Percentiles rank a stretch among this genome's conserved stretches.
These are phyloP conservation scores for Apodemus sylvaticus DNA, from an alignment of 2,113 vertebrate species.

Conservation along the genomic window DNA sequence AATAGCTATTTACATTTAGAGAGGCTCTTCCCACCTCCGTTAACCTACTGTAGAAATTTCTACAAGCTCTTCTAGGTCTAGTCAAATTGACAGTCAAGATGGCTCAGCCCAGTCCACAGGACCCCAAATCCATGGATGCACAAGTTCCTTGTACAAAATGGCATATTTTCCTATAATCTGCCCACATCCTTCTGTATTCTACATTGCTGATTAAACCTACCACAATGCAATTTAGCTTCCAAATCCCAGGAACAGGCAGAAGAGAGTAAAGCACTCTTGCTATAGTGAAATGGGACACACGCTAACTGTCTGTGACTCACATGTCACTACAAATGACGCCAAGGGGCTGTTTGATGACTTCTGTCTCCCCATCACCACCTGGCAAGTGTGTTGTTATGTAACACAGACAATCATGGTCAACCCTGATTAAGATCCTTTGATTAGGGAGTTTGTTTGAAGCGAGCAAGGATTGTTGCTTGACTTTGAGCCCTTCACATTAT, in stretches of 20 bases:
- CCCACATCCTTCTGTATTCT: too few relatives aligned
- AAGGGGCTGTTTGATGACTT: not conserved
- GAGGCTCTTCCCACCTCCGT: not conserved
- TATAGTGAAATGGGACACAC: not conserved
- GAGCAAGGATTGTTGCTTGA: not conserved
- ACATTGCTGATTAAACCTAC: not conserved
- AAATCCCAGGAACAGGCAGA: not conserved
- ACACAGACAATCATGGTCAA: not conserved
- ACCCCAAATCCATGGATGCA: not conserved
- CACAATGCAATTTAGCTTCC: not conserved
- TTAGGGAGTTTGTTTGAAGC: constrained; percentile 15
- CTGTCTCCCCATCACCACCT: not conserved
- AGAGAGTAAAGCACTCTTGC: not conserved
- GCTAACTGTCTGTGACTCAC: not conserved
- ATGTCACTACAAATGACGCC: not conserved
- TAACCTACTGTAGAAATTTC: not conserved
- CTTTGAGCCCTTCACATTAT: not conserved
- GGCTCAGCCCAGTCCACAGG: not conserved
- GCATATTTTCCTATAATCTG: not conserved
- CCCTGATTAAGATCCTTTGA: constrained; percentile 10
- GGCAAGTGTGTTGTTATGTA: not conserved
- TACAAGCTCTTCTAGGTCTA: not conserved
- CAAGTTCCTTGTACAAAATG: not conserved
- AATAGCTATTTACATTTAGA: not conserved
- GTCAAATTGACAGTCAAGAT: not conserved